phyloP scores from a whole-genome alignment of 1,140 invertebrate species.

The Venturia canescens region DNA sequence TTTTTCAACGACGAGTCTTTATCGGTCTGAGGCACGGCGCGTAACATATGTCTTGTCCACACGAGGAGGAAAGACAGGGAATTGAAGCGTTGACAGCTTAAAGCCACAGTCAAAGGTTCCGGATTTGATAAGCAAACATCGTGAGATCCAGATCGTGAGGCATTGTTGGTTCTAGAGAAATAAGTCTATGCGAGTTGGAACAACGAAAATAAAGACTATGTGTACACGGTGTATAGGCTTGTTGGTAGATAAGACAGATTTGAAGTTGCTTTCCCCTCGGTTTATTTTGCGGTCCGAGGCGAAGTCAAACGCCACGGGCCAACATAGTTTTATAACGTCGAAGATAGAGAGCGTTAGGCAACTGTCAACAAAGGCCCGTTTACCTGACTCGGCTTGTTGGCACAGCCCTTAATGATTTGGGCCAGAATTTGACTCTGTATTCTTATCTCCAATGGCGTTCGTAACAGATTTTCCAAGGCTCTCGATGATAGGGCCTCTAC shows the following conservation, averaged over 20 bases:
- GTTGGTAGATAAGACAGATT: constrained; percentile 10
- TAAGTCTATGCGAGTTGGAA: neutral
- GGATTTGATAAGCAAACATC: constrained; percentile 32
- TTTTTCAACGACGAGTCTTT: neutral
- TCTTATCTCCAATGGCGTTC: constrained; percentile 24
- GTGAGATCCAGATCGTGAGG: neutral
- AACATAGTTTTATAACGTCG: constrained; percentile 10
- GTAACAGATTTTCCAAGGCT: neutral
- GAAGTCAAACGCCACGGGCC: constrained; percentile 61
- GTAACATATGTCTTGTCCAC: neutral
- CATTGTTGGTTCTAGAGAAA: constrained; percentile 23
- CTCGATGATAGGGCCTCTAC: neutral
- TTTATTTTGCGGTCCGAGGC: constrained; percentile 62
- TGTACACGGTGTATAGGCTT: neutral
- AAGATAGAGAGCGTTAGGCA: constrained; percentile 31
- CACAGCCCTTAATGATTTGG: constrained; percentile 14
- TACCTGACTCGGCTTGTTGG: constrained; percentile 16
- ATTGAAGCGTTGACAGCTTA: constrained; percentile 31
- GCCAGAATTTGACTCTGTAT: constrained; percentile 28
- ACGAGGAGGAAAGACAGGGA: neutral
- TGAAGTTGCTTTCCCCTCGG: neutral
- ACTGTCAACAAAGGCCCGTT: constrained; percentile 2
- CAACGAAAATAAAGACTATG: neutral
- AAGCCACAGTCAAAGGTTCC: constrained; percentile 28
- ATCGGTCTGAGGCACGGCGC: constrained; percentile 19